Evolutionary conservation across 2,797 vertebrate genomes (phyloP).

Genomic region (Brachyrhaphis roseni): DNA sequence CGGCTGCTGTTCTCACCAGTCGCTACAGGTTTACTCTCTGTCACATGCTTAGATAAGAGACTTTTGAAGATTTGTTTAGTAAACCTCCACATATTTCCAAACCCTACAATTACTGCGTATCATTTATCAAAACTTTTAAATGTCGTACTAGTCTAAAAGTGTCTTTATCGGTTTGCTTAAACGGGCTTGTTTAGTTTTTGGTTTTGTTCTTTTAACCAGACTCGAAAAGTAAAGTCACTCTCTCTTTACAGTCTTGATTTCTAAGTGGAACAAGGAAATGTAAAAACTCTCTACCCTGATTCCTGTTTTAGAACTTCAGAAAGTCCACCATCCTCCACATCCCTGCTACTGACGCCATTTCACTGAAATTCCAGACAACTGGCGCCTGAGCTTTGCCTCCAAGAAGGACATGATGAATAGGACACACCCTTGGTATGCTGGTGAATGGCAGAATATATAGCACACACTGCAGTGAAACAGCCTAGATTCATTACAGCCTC

Average conservation of each 20-base stretch:
- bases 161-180: background rate
- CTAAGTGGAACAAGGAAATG: slow-evolving; percentile 38
- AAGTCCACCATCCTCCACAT: slow-evolving; percentile 65
- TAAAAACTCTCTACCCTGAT: slow-evolving; percentile 30
- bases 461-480: slow-evolving; percentile 72
- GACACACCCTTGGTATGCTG: slow-evolving; percentile 80
- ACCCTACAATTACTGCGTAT: background rate
- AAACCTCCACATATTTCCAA: background rate
- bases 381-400: slow-evolving; percentile 79
- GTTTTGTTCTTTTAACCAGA: background rate
- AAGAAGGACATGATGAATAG: slow-evolving; percentile 80
- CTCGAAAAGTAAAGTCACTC: background rate
- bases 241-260: slow-evolving; percentile 18
- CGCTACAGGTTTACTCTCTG: background rate
- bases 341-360: slow-evolving; percentile 82
- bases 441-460: slow-evolving; percentile 70
- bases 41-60: background rate
- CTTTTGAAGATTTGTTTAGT: slow-evolving; percentile 1
- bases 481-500: slow-evolving; percentile 66
- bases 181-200: background rate
- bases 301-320: slow-evolving; percentile 65
- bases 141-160: background rate
- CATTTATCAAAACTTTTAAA: background rate
- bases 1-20: slow-evolving; percentile 15
- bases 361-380: slow-evolving; percentile 83